These are phyloP conservation scores for Meriones unguiculatus DNA, from an alignment of 2,113 vertebrate species.

Conservation along the genomic window DNA sequence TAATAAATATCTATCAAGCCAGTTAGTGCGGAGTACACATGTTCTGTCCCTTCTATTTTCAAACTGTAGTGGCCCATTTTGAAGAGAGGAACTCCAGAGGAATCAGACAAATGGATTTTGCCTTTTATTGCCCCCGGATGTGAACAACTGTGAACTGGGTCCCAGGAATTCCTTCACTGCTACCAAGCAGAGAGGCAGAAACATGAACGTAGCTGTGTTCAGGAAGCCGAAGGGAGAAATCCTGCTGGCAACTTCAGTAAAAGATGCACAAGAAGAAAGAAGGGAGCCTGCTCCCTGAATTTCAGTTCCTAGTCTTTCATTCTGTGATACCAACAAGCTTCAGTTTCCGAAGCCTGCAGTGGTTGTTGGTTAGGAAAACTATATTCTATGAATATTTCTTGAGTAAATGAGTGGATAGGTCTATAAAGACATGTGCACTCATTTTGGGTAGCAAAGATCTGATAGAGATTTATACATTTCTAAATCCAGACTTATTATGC, in stretches of 20 bases:
- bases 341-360: neutral
- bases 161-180: neutral
- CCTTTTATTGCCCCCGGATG: neutral
- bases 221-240: neutral
- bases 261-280: neutral
- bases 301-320: neutral
- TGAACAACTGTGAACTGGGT: too few relatives aligned
- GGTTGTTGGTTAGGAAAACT: neutral
- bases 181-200: neutral
- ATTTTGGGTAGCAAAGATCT: neutral
- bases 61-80: neutral
- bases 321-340: neutral
- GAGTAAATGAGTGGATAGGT: neutral
- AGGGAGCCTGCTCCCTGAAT: neutral
- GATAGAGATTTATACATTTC: neutral
- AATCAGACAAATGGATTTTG: neutral
- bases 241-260: accelerated
- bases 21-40: neutral
- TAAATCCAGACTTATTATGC: neutral
- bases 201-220: neutral
- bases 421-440: neutral
- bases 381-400: neutral
- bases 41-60: neutral
- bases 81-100: slow-evolving; percentile 4
- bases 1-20: neutral